Conservation (phyloP, 2,797 vertebrate genomes). For the Sylvilagus floridanus region DNA sequence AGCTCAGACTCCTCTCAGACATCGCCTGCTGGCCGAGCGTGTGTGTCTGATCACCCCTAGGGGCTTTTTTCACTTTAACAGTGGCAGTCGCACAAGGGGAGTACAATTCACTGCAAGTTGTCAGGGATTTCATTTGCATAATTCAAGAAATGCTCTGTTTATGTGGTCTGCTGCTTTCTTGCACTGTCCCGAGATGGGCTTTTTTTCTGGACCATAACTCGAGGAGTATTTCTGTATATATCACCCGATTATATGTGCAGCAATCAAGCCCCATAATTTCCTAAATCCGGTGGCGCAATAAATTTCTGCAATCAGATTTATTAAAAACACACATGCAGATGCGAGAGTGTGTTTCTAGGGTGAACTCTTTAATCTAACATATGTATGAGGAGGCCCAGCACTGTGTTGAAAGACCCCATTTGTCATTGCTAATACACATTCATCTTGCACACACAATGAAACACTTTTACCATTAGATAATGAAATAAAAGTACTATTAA, state of each 20-base stretch:
- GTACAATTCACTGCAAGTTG: conserved; percentile 71
- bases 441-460: conserved; percentile 81
- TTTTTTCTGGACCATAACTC: conserved; percentile 78
- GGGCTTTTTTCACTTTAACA: conserved; percentile 58
- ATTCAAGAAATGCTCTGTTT: conserved; percentile 81
- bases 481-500: conserved; percentile 84
- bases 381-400: conserved; percentile 71
- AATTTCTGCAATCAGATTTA: conserved; percentile 84
- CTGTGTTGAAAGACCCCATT: conserved; percentile 77
- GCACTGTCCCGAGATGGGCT: conserved; percentile 60
- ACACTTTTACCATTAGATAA: conserved; percentile 82
- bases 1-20: not conserved
- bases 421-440: conserved; percentile 79
- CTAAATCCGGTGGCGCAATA: conserved; percentile 82
- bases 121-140: conserved; percentile 80
- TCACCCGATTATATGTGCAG: conserved; percentile 81
- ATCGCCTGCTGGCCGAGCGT: not conserved
- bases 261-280: conserved; percentile 82
- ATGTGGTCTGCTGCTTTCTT: conserved; percentile 75
- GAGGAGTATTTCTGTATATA: conserved; percentile 77
- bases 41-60: conserved; percentile 30
- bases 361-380: conserved; percentile 83
- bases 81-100: conserved; percentile 65
- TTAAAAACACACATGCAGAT: conserved; percentile 80
- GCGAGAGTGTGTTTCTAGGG: conserved; percentile 77